phyloP scores from a whole-genome alignment of 64 coral and sea anemone species.

The Cladopsammia gracilis region DNA sequence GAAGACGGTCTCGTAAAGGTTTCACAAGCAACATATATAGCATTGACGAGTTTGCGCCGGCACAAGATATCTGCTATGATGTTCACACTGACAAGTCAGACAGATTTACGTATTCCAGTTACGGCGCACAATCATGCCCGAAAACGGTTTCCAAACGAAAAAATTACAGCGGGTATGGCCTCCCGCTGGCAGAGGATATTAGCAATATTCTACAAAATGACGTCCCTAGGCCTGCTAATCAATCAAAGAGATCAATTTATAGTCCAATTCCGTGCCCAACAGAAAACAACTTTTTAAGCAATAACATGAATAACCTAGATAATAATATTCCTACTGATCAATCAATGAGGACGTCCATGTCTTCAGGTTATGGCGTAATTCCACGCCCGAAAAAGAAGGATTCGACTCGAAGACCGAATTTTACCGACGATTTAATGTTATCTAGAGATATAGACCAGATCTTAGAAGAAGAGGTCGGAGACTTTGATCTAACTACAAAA shows the following conservation, averaged over 20 bases:
- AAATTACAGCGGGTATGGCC: neutral
- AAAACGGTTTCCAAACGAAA: neutral
- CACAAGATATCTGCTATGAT: neutral
- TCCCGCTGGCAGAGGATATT: neutral
- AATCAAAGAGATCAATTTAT: neutral
- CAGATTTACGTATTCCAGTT: neutral
- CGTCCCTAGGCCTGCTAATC: neutral
- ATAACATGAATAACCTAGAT: neutral
- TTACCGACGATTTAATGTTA: constrained; percentile 1
- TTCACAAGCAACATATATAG: neutral
- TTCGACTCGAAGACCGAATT: neutral
- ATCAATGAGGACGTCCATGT: neutral
- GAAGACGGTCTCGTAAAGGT: neutral
- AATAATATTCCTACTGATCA: neutral
- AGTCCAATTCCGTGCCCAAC: neutral
- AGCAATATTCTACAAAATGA: neutral
- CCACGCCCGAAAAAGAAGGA: constrained; percentile 11
- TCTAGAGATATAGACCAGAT: constrained; percentile 21
- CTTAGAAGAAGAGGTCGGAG: neutral
- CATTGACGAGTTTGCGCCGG: neutral
- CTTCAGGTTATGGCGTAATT: neutral
- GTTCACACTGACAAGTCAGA: neutral
- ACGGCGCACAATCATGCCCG: neutral
- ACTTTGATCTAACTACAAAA: neutral
- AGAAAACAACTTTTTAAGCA: neutral